Evolutionary conservation across 1,140 invertebrate species (phyloP), one percentile per base, ranked within the genome.

Genomic region (Lineus longissimus): DNA sequence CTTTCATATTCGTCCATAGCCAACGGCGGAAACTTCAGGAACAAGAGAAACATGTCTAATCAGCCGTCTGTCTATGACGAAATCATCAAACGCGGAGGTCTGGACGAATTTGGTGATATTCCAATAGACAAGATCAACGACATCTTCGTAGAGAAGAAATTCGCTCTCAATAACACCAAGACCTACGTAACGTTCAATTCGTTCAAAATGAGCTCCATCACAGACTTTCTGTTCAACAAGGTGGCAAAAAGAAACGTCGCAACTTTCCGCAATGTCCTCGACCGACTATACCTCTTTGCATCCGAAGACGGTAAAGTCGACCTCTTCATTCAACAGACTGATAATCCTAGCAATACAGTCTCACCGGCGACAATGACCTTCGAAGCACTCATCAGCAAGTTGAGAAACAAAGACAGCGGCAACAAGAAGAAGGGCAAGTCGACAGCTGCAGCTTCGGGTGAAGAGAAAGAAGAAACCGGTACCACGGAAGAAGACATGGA

Each of bases 91-190:
- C 6, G 47, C 4, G 47, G 47, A 4, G 47, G 47, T 7, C n/a
- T 51, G n/a, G 47, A 51, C 25, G 47, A 51, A 51, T 51, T 51
- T 27, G 47, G 47, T n/a, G 47, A 51, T n/a, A 51, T 51, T n/a
- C 47, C 47, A n/a, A 51, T 51, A 23, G 47, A 51, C 47, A 51
- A n/a, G 25, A 51, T 51, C 47, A 51, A 51, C 25, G 47, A 51
- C 4, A 51, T 51, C 47, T 51, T 51, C 47, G 47, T n/a, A 27
- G 47, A 51, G n/a, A 51, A 51, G 4, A 51, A 51, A 51, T n/a
- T 7, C 25, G 47, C 47, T 51, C 47, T 51, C 6, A 51, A 51
- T n/a, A 51, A 51, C 47, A 51, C 47, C 6, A 51, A 51, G 47
- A 51, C 47, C 47, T 51, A 51, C n/a, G 47, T 51, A 4, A 51